A percentile compares a stretch with the other conserved stretches of the same genome.
Conservation (phyloP, 2,797 vertebrate species). For the Peromyscus nudipes region DNA sequence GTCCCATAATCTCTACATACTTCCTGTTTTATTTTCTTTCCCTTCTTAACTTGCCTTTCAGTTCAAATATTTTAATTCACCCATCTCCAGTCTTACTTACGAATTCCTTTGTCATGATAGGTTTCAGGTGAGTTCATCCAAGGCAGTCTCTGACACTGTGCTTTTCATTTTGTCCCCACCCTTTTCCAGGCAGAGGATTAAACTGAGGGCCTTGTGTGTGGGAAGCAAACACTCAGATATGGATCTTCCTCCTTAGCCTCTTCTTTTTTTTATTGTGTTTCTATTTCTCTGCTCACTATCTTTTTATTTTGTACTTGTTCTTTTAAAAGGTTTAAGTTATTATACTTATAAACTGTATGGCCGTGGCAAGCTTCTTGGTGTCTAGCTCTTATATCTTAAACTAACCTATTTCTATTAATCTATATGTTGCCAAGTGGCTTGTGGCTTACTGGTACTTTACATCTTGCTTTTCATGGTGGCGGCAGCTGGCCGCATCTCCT, state of each 20-base stretch:
- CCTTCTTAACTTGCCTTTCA: neutral
- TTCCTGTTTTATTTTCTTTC: neutral
- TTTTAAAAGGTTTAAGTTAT: neutral
- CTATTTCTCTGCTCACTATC: neutral
- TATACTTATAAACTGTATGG: neutral
- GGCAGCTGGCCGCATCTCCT: no score
- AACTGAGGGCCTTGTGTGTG: neutral
- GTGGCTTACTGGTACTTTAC: no score
- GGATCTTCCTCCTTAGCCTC: neutral
- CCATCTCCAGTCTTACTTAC: neutral
- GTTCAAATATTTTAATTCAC: neutral
- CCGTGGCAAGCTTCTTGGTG: no score
- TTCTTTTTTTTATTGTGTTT: neutral
- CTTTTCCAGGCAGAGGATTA: neutral
- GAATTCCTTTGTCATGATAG: neutral
- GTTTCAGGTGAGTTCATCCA: neutral
- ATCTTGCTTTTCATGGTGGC: no score
- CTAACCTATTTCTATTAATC: no score
- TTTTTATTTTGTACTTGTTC: neutral
- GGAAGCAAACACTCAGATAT: neutral
- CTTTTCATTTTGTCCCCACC: neutral
- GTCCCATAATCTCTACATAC: neutral
- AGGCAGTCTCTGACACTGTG: neutral
- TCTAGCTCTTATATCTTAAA: no score
- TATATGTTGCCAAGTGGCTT: no score